phyloP scores from a whole-genome alignment of 2,888 invertebrate genomes.

The Synergus japonicus region DNA sequence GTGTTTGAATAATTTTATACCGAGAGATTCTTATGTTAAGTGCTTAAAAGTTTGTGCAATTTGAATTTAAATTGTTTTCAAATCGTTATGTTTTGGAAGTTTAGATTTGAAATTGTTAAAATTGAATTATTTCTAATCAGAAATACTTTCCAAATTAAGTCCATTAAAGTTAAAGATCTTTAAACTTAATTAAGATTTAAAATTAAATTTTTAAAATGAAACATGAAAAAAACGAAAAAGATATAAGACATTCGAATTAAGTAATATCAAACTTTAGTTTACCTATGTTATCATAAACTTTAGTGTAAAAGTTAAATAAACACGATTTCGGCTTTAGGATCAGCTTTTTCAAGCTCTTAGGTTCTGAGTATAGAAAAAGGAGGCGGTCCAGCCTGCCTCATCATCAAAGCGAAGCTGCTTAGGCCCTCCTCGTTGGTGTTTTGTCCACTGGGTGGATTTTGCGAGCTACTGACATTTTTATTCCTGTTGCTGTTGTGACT shows the following conservation, averaged over 20 bases:
- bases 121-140: background rate
- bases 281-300: background rate
- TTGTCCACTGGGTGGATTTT: constrained; percentile 76
- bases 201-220: background rate
- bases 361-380: constrained; percentile 74
- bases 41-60: too few relatives aligned
- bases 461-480: constrained; percentile 78
- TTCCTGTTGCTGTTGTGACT: constrained; percentile 85
- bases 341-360: constrained; percentile 54
- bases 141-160: background rate
- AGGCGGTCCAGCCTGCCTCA: constrained; percentile 73
- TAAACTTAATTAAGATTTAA: too few relatives aligned
- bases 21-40: background rate
- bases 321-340: background rate
- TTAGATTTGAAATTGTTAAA: background rate
- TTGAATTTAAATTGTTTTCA: too few relatives aligned
- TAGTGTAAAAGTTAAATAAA: constrained; percentile 1
- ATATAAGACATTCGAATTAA: background rate
- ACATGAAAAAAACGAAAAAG: background rate
- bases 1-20: background rate
- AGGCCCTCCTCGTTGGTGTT: constrained; percentile 67
- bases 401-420: constrained; percentile 71
- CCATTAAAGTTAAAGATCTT: background rate
- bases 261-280: background rate
- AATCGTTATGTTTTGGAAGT: background rate